A percentile compares a stretch with the other conserved stretches of the same genome.
phyloP scores from a whole-genome alignment of 2,888 invertebrate species.

The Mermis nigrescens region DNA sequence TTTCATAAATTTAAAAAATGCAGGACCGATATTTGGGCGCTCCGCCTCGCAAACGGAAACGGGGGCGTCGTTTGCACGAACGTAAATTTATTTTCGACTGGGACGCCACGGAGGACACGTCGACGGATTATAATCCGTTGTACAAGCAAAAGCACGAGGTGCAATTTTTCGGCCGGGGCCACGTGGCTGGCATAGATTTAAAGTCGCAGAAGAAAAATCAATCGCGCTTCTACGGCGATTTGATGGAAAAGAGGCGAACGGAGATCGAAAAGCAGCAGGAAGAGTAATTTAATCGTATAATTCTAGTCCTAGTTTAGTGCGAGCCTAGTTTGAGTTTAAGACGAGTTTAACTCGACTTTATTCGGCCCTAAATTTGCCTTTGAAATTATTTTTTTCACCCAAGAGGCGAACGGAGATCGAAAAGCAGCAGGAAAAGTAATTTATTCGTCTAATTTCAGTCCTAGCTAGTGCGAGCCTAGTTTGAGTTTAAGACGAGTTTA shows the following conservation, averaged over 20 bases:
- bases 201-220: constrained; percentile 61
- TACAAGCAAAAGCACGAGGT: constrained; percentile 84
- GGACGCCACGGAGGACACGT: constrained; percentile 97
- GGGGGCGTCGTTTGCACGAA: constrained; percentile 81
- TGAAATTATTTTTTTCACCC: not conserved
- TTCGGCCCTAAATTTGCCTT: not conserved
- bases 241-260: constrained; percentile 79
- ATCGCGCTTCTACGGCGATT: constrained; percentile 84
- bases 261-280: constrained; percentile 92
- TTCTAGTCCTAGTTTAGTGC: too few relatives aligned
- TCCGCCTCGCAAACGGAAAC: constrained; percentile 63
- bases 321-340: too few relatives aligned
- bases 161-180: constrained; percentile 91
- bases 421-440: constrained; percentile 75
- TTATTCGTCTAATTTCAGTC: too few relatives aligned
- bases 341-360: too few relatives aligned
- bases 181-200: constrained; percentile 91
- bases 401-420: constrained; percentile 83
- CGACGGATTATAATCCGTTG: constrained; percentile 82
- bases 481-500: too few relatives aligned
- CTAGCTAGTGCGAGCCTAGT: too few relatives aligned
- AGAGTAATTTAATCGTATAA: too few relatives aligned
- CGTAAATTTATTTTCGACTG: constrained; percentile 99
- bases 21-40: constrained; percentile 47
- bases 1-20: not conserved